phyloP scores from a whole-genome alignment of 2,797 vertebrate genomes.

The Manis javanica region DNA sequence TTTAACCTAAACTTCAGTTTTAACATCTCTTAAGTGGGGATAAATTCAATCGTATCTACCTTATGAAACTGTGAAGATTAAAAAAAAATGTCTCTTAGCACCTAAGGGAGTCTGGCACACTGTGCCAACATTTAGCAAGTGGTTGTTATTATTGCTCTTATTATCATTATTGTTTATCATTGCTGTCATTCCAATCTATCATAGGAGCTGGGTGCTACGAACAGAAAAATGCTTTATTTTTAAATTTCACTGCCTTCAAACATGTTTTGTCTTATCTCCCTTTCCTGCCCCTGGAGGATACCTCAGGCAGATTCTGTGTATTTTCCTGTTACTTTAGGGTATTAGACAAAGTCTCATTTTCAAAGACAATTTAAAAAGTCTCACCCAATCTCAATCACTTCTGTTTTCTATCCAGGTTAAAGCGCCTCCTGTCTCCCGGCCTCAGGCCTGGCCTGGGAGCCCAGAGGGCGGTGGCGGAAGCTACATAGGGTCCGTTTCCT shows the following conservation, averaged over 20 bases:
- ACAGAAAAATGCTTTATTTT: constrained; percentile 60
- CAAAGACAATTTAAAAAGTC: background rate
- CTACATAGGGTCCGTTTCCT: background rate
- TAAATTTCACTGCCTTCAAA: constrained; percentile 33
- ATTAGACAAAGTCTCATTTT: constrained; percentile 40
- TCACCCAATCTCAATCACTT: background rate
- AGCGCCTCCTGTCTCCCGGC: background rate
- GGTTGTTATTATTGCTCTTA: background rate
- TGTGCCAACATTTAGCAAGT: constrained; percentile 1
- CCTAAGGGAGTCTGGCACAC: background rate
- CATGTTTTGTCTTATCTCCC: background rate
- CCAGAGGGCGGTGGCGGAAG: background rate
- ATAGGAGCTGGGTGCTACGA: background rate
- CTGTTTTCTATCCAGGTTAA: background rate
- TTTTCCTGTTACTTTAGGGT: background rate
- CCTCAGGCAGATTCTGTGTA: background rate
- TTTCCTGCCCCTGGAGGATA: constrained; percentile 1
- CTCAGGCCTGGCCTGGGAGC: background rate
- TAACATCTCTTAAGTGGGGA: constrained; percentile 38
- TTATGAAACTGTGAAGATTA: background rate
- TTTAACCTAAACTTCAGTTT: constrained; percentile 31
- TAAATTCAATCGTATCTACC: background rate
- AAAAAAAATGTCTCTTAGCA: constrained; percentile 7
- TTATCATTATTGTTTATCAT: background rate
- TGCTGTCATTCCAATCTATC: constrained; percentile 19